A percentile compares a stretch with the other conserved stretches of the same genome.
Conservation (phyloP, 2,888 invertebrate species). For the Palloptera scutellata region DNA sequence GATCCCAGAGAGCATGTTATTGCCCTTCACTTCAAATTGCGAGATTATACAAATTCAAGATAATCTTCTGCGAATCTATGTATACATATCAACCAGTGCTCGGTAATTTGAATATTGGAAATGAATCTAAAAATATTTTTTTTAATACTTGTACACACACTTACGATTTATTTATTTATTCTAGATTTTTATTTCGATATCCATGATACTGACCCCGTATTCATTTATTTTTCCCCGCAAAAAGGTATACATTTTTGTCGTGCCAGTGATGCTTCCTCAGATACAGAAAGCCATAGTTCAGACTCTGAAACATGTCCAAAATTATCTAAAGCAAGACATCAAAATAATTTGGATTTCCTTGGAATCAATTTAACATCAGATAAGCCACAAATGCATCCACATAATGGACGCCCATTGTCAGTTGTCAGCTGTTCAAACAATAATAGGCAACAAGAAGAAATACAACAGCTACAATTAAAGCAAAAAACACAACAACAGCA, state of each 20-base stretch:
- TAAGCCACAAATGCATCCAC: conserved; percentile 46
- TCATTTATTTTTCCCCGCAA: background rate
- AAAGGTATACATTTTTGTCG: conserved; percentile 63
- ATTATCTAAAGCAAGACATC: conserved; percentile 49
- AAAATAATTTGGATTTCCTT: conserved; percentile 35
- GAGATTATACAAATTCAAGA: too few relatives aligned
- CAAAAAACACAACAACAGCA: conserved; percentile 32
- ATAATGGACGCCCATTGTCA: conserved; percentile 51
- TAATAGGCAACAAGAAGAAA: conserved; percentile 16
- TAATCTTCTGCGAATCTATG: too few relatives aligned
- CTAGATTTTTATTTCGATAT: too few relatives aligned
- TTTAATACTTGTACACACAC: too few relatives aligned
- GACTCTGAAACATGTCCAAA: conserved; percentile 70
- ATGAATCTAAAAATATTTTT: too few relatives aligned
- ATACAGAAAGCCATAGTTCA: conserved; percentile 80
- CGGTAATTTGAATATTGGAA: too few relatives aligned
- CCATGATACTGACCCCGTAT: too few relatives aligned
- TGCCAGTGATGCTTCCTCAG: conserved; percentile 73
- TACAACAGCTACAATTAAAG: conserved; percentile 38
- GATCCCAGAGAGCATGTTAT: too few relatives aligned
- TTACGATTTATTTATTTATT: too few relatives aligned
- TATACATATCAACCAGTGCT: too few relatives aligned
- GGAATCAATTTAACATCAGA: conserved; percentile 29
- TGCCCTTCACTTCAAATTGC: too few relatives aligned
- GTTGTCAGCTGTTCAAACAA: conserved; percentile 45